Conservation (phyloP, 2,113 vertebrate genomes). For the Furnarius figulus region DNA sequence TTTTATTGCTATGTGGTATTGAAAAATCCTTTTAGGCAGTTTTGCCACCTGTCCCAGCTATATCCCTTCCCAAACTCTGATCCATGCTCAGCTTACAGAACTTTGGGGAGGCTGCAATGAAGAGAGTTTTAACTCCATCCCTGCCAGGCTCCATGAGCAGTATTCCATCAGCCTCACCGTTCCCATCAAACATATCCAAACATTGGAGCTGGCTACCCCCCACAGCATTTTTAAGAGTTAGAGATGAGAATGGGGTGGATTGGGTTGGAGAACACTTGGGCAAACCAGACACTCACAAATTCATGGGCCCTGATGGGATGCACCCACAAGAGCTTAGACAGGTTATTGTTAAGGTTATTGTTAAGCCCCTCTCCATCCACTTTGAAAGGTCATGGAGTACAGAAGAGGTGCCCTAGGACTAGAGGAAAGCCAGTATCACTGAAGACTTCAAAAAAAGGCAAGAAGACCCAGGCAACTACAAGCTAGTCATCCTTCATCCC, state of each 20-base stretch:
- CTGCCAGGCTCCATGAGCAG: background rate
- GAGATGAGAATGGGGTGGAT: background rate
- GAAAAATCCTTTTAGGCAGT: background rate
- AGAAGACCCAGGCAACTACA: background rate
- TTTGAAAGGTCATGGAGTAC: background rate
- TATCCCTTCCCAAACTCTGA: background rate
- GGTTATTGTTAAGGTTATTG: too few relatives aligned
- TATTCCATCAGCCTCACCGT: background rate
- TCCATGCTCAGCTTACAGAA: background rate
- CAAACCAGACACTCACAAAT: background rate
- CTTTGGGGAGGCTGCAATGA: background rate
- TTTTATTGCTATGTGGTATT: background rate
- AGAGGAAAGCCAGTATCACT: background rate
- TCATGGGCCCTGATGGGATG: background rate
- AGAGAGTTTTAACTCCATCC: background rate
- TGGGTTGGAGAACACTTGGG: background rate
- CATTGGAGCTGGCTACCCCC: background rate
- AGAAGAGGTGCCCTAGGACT: background rate
- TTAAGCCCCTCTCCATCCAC: background rate
- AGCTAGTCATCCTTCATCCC: background rate
- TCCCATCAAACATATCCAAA: background rate
- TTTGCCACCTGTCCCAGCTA: background rate
- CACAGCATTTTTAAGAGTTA: background rate
- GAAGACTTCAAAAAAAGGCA: background rate
- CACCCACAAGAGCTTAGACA: background rate